These are phyloP conservation scores for Bungarus multicinctus DNA, from an alignment of 2,113 vertebrate genomes.

Conservation along the genomic window DNA sequence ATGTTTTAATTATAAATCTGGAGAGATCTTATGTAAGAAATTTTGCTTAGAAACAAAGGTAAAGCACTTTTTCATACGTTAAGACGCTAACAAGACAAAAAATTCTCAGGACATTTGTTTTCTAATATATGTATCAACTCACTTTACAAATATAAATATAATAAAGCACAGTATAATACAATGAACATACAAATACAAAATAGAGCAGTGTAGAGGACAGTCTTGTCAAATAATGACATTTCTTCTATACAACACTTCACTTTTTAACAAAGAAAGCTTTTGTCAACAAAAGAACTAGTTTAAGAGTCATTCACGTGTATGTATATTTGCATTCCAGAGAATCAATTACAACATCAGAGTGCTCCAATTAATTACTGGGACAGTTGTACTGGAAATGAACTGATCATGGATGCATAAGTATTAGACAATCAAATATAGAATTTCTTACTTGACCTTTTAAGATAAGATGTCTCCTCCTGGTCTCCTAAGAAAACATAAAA, in stretches of 20 bases:
- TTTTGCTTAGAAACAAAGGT: background rate
- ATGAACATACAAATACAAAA: background rate
- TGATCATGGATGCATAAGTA: background rate
- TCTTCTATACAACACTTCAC: background rate
- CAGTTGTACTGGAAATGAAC: background rate
- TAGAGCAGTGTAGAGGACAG: background rate
- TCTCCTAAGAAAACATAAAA: background rate
- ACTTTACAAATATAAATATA: background rate
- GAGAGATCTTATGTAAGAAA: background rate
- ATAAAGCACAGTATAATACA: background rate
- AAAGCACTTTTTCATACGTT: background rate
- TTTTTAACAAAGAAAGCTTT: background rate
- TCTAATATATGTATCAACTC: background rate
- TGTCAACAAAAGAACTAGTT: background rate
- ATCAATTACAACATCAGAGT: background rate
- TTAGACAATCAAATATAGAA: background rate
- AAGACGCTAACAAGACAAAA: background rate
- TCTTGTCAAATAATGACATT: background rate
- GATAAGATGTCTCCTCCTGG: background rate
- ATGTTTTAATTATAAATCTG: background rate
- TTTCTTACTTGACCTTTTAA: background rate
- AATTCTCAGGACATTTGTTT: background rate
- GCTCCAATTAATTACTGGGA: background rate
- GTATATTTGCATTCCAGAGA: background rate
- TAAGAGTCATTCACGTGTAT: background rate